These are phyloP conservation scores for Heliangelus exortis DNA, from an alignment of 2,797 vertebrate species.

Conservation along the genomic window DNA sequence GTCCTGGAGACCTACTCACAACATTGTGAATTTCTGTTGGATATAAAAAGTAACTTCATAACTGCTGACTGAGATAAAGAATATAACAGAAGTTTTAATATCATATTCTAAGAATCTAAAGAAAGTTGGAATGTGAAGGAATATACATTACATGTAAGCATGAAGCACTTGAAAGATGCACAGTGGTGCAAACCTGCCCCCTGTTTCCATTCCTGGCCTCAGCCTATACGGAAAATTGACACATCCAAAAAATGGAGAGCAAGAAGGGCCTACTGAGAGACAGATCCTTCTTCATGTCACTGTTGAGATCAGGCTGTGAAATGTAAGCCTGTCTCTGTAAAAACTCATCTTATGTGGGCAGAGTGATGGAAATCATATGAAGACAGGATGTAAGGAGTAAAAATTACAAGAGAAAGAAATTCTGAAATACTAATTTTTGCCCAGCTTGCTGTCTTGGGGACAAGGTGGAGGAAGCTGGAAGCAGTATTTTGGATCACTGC, in stretches of 20 bases:
- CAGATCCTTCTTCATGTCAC: not conserved
- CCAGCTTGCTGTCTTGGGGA: not conserved
- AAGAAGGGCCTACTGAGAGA: not conserved
- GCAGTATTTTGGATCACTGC: not conserved
- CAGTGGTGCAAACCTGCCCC: not conserved
- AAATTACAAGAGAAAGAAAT: not conserved
- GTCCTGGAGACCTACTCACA: not conserved
- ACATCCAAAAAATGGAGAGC: not conserved
- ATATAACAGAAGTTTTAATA: not conserved
- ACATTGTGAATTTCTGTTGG: not conserved
- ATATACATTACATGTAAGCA: not conserved
- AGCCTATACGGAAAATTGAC: rapidly evolving
- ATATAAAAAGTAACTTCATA: not conserved
- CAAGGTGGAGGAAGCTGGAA: rapidly evolving
- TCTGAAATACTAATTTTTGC: not conserved
- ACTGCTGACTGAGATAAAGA: not conserved
- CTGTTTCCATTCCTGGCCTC: not conserved
- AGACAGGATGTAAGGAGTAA: not conserved
- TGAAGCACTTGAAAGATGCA: not conserved
- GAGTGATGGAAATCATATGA: not conserved
- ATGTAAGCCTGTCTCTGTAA: not conserved
- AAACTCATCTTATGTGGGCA: not conserved
- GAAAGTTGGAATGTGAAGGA: not conserved
- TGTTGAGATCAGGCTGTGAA: not conserved
- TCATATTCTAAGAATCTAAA: not conserved